Evolutionary conservation across 2,888 invertebrate genomes (phyloP).

Genomic region (Microdon myrmicae): DNA sequence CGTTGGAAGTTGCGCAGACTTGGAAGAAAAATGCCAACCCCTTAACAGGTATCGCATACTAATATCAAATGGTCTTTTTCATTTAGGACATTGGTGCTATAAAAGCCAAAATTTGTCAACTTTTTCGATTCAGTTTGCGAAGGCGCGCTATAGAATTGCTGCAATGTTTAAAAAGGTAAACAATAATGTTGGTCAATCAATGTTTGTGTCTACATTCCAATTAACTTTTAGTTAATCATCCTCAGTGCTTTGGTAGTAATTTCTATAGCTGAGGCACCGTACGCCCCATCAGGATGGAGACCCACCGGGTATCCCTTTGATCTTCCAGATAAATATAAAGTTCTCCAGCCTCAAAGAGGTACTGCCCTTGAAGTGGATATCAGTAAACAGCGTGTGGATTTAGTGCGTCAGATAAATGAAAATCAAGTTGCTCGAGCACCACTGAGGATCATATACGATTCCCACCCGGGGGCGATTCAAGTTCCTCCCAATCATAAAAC

Average conservation of each 20-base stretch:
- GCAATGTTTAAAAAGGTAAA: constrained; percentile 35
- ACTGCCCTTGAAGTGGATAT: constrained; percentile 56
- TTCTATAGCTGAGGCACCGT: constrained; percentile 59
- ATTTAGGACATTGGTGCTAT: constrained; percentile 23
- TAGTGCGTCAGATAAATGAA: constrained; percentile 56
- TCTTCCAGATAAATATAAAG: constrained; percentile 60
- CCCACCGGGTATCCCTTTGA: constrained; percentile 63
- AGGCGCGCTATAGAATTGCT: constrained; percentile 18
- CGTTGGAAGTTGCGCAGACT: too few relatives aligned
- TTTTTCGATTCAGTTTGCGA: constrained; percentile 26
- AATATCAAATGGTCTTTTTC: constrained; percentile 22
- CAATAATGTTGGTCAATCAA: neutral
- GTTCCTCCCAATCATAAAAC: constrained; percentile 25
- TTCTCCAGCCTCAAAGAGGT: constrained; percentile 48
- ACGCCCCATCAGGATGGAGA: constrained; percentile 66
- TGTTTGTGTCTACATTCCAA: too few relatives aligned
- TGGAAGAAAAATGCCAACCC: too few relatives aligned
- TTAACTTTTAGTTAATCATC: constrained; percentile 52
- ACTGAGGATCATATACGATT: neutral
- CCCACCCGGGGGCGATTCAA: constrained; percentile 30
- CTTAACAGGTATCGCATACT: constrained; percentile 34
- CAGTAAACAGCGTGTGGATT: constrained; percentile 59
- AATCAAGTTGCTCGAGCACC: constrained; percentile 54
- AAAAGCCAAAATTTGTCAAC: constrained; percentile 39
- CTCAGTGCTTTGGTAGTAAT: constrained; percentile 40